A percentile compares a stretch with the other conserved stretches of the same genome.
Conservation (phyloP, 2,888 invertebrate species). For the Ryuthela nishihirai region DNA sequence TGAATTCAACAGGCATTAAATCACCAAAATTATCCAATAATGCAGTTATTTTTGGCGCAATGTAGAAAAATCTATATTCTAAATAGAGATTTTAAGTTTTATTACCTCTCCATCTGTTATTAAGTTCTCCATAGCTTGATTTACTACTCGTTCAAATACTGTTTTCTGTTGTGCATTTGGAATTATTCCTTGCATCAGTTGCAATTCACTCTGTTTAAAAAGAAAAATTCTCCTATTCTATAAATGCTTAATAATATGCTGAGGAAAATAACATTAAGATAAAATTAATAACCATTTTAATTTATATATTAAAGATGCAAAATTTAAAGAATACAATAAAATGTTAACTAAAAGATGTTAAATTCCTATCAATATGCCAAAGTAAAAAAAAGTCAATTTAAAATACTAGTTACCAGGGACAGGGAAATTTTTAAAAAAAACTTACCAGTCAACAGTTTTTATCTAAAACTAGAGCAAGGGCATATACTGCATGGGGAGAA, state of each 20-base stretch:
- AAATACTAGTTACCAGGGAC: not conserved
- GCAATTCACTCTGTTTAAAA: conserved; percentile 64
- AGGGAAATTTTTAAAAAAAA: not conserved
- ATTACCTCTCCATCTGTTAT: conserved; percentile 78
- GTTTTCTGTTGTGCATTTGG: conserved; percentile 74
- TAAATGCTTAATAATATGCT: not conserved
- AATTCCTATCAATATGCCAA: not conserved
- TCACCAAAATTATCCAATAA: too few relatives aligned
- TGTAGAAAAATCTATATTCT: too few relatives aligned
- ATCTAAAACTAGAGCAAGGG: too few relatives aligned
- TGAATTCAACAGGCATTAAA: too few relatives aligned
- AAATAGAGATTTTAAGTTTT: too few relatives aligned
- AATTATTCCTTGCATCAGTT: conserved; percentile 76
- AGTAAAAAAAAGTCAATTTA: conserved; percentile 1
- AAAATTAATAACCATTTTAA: too few relatives aligned
- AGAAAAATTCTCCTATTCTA: not conserved
- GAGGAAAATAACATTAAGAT: too few relatives aligned
- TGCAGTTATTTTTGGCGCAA: too few relatives aligned
- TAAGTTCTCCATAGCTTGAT: conserved; percentile 77
- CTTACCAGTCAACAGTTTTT: too few relatives aligned
- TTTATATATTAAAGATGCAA: not conserved
- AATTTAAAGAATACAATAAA: not conserved
- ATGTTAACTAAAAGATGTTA: not conserved
- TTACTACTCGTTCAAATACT: conserved; percentile 76
- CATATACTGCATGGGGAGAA: too few relatives aligned